These are phyloP conservation scores for Nibea coibor DNA, from an alignment of 2,113 vertebrate species.

Conservation along the genomic window DNA sequence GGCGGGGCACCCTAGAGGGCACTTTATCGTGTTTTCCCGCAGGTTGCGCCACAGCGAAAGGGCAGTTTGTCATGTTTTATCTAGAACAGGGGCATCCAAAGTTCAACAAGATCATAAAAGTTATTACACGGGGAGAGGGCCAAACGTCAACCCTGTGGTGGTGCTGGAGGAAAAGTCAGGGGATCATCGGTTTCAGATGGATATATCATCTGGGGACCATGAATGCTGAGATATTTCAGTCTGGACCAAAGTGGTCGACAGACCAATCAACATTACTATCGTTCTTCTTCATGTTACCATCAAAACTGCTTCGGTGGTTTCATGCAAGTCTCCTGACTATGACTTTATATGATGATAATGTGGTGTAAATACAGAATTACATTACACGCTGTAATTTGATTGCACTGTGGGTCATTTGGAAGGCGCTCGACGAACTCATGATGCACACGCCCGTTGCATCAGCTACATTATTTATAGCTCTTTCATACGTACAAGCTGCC, in stretches of 20 bases:
- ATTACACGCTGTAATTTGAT: constrained; percentile 54
- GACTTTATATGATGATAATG: constrained; percentile 55
- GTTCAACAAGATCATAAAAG: background rate
- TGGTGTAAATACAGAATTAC: constrained; percentile 29
- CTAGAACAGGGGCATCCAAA: background rate
- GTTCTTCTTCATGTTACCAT: background rate
- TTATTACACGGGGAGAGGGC: too few species aligned
- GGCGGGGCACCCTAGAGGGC: too few species aligned
- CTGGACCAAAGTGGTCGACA: background rate
- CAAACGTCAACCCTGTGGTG: background rate
- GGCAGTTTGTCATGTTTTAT: too few species aligned
- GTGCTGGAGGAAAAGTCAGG: background rate
- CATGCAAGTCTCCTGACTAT: constrained; percentile 14
- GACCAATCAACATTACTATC: background rate
- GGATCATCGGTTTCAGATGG: background rate
- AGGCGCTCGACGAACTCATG: constrained; percentile 38
- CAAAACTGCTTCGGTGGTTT: background rate
- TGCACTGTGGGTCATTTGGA: constrained; percentile 45
- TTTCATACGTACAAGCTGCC: constrained; percentile 48
- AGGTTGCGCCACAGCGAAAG: too few species aligned
- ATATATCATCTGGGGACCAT: background rate
- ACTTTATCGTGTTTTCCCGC: background rate
- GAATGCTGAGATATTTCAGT: background rate
- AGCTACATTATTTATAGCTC: constrained; percentile 68
- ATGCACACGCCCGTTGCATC: constrained; percentile 57